A percentile compares a stretch with the other conserved stretches of the same genome.
phyloP scores from a whole-genome alignment of 2,113 vertebrate species.

The Mixornis gularis region DNA sequence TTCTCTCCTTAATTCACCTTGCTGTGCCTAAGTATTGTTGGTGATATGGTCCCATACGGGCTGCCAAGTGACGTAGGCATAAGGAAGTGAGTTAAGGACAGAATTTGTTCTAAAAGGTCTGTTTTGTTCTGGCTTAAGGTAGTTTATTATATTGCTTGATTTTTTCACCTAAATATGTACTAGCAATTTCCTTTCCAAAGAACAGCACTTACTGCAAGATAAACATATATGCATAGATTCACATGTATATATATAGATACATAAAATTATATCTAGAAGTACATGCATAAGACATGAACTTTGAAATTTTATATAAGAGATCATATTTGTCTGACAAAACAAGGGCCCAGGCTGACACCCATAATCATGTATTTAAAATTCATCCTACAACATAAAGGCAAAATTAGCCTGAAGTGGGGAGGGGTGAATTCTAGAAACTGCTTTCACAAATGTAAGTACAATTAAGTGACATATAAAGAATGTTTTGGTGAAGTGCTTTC shows the following conservation, averaged over 20 bases:
- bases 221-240: not conserved
- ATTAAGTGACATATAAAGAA: not conserved
- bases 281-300: not conserved
- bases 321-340: not conserved
- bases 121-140: not conserved
- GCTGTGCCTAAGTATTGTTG: not conserved
- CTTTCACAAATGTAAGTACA: not conserved
- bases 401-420: not conserved
- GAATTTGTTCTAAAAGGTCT: not conserved
- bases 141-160: not conserved
- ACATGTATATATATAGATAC: not conserved
- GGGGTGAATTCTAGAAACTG: not conserved
- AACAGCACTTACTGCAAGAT: not conserved
- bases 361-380: not conserved
- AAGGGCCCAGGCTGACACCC: not conserved
- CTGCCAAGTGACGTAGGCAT: not conserved
- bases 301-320: not conserved
- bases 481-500: not conserved
- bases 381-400: not conserved
- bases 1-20: conserved; percentile 34
- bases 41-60: not conserved
- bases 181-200: not conserved
- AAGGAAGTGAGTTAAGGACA: conserved; percentile 37
- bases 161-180: not conserved
- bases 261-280: not conserved